Evolutionary conservation across 2,888 invertebrate species (phyloP).

Genomic region (Lomographa bimaculata): DNA sequence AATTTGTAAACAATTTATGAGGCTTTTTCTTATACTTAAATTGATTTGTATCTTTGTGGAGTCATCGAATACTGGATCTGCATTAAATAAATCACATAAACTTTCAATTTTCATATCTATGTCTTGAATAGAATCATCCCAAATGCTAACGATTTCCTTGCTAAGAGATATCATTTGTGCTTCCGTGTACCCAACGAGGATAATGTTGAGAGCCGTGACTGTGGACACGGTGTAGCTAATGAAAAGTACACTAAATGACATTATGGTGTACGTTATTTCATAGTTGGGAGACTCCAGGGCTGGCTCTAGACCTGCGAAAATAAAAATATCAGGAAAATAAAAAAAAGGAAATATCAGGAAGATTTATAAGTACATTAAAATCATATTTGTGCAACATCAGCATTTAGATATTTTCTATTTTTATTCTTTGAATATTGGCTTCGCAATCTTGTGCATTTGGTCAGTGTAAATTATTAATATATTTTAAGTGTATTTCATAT

Average conservation of each 20-base stretch:
- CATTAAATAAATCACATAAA: slow-evolving; percentile 8
- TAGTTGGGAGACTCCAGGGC: slow-evolving; percentile 56
- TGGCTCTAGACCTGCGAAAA: slow-evolving; percentile 58
- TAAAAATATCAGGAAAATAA: no score
- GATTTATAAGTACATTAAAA: no score
- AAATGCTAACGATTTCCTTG: slow-evolving; percentile 49
- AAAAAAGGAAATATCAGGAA: no score
- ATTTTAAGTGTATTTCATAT: no score
- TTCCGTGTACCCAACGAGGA: slow-evolving; percentile 54
- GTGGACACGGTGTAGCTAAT: slow-evolving; percentile 47
- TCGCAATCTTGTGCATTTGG: no score
- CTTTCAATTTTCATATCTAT: slow-evolving; percentile 19
- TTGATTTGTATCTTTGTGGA: slow-evolving; percentile 27
- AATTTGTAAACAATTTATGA: slow-evolving; percentile 36
- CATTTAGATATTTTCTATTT: no score
- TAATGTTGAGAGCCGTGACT: slow-evolving; percentile 49
- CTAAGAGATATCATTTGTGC: slow-evolving; percentile 56
- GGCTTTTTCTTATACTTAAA: slow-evolving; percentile 28
- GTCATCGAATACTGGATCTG: slow-evolving; percentile 6
- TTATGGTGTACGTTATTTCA: slow-evolving; percentile 43
- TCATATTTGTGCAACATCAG: no score
- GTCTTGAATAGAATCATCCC: slow-evolving; percentile 46
- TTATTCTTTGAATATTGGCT: no score
- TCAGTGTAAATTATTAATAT: no score
- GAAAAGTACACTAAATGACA: slow-evolving; percentile 33